Evolutionary conservation across 2,888 invertebrate species (phyloP).

Genomic region (Parascotia fuliginaria): DNA sequence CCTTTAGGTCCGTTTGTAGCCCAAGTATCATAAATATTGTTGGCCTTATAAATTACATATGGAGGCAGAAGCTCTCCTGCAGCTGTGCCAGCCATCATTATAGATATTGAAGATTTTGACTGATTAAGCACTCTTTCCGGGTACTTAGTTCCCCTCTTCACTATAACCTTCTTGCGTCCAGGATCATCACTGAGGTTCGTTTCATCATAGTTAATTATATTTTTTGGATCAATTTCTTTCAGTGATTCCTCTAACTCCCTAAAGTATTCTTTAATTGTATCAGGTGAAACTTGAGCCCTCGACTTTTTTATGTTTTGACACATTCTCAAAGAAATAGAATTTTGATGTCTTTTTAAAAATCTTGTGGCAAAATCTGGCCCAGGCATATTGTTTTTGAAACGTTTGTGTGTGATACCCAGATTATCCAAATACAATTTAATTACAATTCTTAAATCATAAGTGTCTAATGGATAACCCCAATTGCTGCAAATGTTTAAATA

Average conservation of each 20-base stretch:
- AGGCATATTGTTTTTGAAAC: constrained; percentile 22
- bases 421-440: constrained; percentile 22
- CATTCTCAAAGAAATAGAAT: constrained; percentile 12
- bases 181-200: constrained; percentile 17
- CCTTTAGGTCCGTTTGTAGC: background rate
- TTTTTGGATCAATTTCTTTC: constrained; percentile 10
- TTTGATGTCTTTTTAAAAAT: constrained; percentile 11
- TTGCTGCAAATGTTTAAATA: constrained; percentile 6
- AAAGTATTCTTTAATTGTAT: constrained; percentile 16
- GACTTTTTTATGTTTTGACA: constrained; percentile 28
- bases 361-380: constrained; percentile 18
- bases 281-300: constrained; percentile 22
- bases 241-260: constrained; percentile 9
- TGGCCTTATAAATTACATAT: constrained; percentile 62
- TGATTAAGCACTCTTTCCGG: constrained; percentile 24
- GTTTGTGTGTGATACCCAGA: constrained; percentile 11
- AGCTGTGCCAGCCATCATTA: constrained; percentile 59
- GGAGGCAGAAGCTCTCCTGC: constrained; percentile 53
- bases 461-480: constrained; percentile 7
- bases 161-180: constrained; percentile 17
- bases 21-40: constrained; percentile 58
- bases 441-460: constrained; percentile 19
- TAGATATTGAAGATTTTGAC: constrained; percentile 48
- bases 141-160: constrained; percentile 22
- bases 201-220: constrained; percentile 21